Conservation (phyloP, 2,888 invertebrate genomes). For the Chrysodeixis includens region DNA sequence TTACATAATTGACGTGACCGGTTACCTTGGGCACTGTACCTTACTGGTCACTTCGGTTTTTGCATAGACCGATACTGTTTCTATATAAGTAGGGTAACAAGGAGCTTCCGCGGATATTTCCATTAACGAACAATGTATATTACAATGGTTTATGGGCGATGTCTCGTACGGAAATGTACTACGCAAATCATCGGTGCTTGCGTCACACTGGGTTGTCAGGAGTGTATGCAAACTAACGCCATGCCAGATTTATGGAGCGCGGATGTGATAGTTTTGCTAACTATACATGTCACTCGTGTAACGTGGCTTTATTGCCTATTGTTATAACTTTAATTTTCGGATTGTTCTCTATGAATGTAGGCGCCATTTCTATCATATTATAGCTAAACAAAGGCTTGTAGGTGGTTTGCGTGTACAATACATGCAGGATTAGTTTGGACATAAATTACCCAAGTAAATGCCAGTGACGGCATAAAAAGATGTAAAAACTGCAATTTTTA, state of each 20-base stretch:
- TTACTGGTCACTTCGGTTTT: constrained; percentile 66
- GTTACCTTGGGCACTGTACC: constrained; percentile 74
- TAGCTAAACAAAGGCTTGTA: constrained; percentile 28
- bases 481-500: constrained; percentile 45
- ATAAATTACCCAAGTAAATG: constrained; percentile 33
- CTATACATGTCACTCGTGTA: constrained; percentile 51
- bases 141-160: constrained; percentile 45
- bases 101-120: constrained; percentile 54
- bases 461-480: constrained; percentile 23
- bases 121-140: constrained; percentile 30
- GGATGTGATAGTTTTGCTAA: constrained; percentile 69
- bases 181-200: constrained; percentile 66
- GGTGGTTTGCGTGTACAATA: constrained; percentile 26
- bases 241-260: constrained; percentile 58
- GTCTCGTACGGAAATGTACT: constrained; percentile 67
- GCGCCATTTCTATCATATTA: constrained; percentile 28
- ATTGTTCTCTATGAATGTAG: constrained; percentile 43
- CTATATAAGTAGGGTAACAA: constrained; percentile 61
- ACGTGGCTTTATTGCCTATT: constrained; percentile 51
- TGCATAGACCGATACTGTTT: constrained; percentile 51
- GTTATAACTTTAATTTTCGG: constrained; percentile 47
- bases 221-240: constrained; percentile 60
- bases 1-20: constrained; percentile 70
- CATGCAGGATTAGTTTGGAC: constrained; percentile 28
- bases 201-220: constrained; percentile 62